Conservation (phyloP, 2,797 vertebrate species). For the Crocidura indochinensis region DNA sequence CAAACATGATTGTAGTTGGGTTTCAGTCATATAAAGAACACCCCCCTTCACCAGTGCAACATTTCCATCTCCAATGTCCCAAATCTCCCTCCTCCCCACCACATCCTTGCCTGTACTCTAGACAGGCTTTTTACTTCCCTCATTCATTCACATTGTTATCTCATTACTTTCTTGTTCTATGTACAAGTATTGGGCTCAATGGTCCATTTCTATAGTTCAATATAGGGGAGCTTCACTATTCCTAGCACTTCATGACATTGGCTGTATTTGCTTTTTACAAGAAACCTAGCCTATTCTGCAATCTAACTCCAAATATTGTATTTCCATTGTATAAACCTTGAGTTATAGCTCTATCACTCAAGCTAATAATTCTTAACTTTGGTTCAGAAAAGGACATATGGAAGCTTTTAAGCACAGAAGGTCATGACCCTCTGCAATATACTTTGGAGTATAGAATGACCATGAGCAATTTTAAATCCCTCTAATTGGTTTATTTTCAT, state of each 20-base stretch:
- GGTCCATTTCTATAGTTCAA: not conserved
- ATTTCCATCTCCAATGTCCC: no score
- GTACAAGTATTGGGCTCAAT: not conserved
- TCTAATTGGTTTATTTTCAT: not conserved
- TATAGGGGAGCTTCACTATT: not conserved
- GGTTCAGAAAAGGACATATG: not conserved
- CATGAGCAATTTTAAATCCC: not conserved
- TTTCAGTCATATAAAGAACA: no score
- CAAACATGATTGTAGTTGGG: no score
- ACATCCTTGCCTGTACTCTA: no score
- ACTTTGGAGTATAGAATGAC: not conserved
- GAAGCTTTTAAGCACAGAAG: not conserved
- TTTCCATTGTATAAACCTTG: slow-evolving; percentile 23
- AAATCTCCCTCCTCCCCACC: no score
- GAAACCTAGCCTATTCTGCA: not conserved
- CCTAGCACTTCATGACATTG: not conserved
- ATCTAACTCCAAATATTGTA: not conserved
- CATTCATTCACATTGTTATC: not conserved
- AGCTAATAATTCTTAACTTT: slow-evolving; percentile 1
- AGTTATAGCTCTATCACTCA: not conserved
- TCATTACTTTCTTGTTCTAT: not conserved
- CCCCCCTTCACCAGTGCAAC: no score
- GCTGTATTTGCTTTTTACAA: not conserved
- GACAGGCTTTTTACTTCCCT: no score
- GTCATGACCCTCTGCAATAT: not conserved